Percentiles rank a stretch among this genome's conserved stretches.
Conservation (phyloP, 2,797 vertebrate species). For the Gouania willdenowi region DNA sequence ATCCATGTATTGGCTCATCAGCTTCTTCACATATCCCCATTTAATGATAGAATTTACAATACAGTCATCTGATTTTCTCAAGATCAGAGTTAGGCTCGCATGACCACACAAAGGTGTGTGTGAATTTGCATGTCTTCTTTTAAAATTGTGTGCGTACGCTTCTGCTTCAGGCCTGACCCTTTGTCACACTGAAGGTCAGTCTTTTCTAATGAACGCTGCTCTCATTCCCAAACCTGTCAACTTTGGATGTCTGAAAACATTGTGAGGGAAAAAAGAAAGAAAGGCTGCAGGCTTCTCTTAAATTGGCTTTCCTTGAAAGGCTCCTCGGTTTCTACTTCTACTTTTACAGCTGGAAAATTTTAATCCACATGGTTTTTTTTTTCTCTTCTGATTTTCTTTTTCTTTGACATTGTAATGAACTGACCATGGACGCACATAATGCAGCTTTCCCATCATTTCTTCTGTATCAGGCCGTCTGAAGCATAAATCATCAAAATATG, state of each 20-base stretch:
- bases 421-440: too few species aligned
- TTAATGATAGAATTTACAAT: too few species aligned
- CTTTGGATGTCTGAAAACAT: constrained; percentile 36
- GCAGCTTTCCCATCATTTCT: too few species aligned
- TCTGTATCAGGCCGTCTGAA: too few species aligned
- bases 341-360: constrained; percentile 2
- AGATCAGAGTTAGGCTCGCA: not conserved
- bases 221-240: constrained; percentile 55
- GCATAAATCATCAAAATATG: too few species aligned
- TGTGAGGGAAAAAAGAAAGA: constrained; percentile 1
- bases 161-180: constrained; percentile 43
- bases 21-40: too few species aligned
- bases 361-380: too few species aligned
- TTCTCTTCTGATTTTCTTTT: too few species aligned
- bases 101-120: not conserved
- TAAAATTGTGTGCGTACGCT: constrained; percentile 6
- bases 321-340: constrained; percentile 26
- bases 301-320: constrained; percentile 16
- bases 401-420: too few species aligned
- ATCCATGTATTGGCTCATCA: too few species aligned
- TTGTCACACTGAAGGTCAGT: constrained; percentile 67
- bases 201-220: constrained; percentile 62
- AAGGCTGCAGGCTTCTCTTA: not conserved
- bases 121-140: not conserved
- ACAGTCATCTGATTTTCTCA: too few species aligned